Evolutionary conservation across 2,888 invertebrate species (phyloP).

Genomic region (Caradrina clavipalpis): DNA sequence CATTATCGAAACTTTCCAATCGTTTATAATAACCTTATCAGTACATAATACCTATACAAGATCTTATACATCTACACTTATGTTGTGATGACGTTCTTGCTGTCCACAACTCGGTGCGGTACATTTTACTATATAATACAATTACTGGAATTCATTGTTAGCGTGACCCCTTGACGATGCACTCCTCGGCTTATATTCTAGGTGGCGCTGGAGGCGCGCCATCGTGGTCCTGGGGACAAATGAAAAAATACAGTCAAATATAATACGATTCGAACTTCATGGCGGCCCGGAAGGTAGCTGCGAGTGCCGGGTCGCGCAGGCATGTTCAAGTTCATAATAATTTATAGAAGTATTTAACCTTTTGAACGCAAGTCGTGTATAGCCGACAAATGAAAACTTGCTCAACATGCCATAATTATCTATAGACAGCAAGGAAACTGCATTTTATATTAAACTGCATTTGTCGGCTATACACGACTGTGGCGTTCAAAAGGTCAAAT

Average conservation of each 20-base stretch:
- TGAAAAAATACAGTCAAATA: conserved; percentile 1
- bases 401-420: no score
- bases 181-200: conserved; percentile 76
- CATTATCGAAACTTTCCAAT: conserved; percentile 55
- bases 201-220: conserved; percentile 88
- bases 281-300: no score
- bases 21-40: conserved; percentile 55
- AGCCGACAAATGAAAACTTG: no score
- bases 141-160: conserved; percentile 76
- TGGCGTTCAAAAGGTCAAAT: no score
- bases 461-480: no score
- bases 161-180: conserved; percentile 64
- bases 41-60: conserved; percentile 64
- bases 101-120: conserved; percentile 56
- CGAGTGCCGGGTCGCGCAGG: no score
- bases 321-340: no score
- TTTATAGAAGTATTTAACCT: no score
- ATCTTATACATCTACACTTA: conserved; percentile 61
- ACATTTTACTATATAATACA: conserved; percentile 74
- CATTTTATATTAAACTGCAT: no score
- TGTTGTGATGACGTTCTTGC: conserved; percentile 60
- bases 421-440: no score
- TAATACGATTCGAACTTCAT: no score
- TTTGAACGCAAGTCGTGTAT: no score
- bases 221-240: conserved; percentile 81